These are phyloP conservation scores for Brachystomella parvula DNA, from an alignment of 1,140 invertebrate genomes.

Conservation along the genomic window DNA sequence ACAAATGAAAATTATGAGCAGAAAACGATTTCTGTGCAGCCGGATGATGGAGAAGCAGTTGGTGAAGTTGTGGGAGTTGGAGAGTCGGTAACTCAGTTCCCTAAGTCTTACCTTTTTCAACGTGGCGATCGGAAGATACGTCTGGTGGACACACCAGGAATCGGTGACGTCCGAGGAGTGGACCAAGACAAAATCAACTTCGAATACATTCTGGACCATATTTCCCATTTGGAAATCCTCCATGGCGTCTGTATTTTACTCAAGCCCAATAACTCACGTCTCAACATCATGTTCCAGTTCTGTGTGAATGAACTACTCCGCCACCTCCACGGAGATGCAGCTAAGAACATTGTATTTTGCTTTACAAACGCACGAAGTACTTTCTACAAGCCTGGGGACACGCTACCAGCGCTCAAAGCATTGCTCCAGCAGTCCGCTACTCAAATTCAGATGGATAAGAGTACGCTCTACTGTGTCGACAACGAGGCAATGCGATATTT, in stretches of 20 bases:
- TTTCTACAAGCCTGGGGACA: slow-evolving; percentile 35
- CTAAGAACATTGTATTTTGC: slow-evolving; percentile 39
- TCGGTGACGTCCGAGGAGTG: slow-evolving; percentile 39
- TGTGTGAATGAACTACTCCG: slow-evolving; percentile 39
- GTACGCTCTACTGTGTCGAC: slow-evolving; percentile 31
- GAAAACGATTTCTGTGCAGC: neutral
- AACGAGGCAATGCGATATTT: slow-evolving; percentile 34
- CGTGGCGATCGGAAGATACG: slow-evolving; percentile 19
- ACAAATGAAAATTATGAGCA: slow-evolving; percentile 4
- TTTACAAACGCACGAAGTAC: slow-evolving; percentile 34
- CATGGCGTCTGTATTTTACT: slow-evolving; percentile 39
- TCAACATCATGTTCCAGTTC: slow-evolving; percentile 36
- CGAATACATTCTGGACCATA: slow-evolving; percentile 32
- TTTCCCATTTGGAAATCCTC: slow-evolving; percentile 29
- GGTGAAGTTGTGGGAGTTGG: slow-evolving; percentile 12
- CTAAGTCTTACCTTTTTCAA: slow-evolving; percentile 15
- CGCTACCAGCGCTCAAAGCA: slow-evolving; percentile 8
- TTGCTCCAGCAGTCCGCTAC: slow-evolving; percentile 17
- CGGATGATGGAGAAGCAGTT: neutral
- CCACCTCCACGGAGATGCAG: slow-evolving; percentile 37
- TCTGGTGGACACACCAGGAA: slow-evolving; percentile 41
- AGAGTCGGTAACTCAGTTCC: slow-evolving; percentile 21
- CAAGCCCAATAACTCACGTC: slow-evolving; percentile 35
- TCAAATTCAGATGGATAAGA: slow-evolving; percentile 13
- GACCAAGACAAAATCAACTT: slow-evolving; percentile 39